Base-by-base conservation (phyloP, 2,888 invertebrate species). In the Drosophila paracracens region DNA sequence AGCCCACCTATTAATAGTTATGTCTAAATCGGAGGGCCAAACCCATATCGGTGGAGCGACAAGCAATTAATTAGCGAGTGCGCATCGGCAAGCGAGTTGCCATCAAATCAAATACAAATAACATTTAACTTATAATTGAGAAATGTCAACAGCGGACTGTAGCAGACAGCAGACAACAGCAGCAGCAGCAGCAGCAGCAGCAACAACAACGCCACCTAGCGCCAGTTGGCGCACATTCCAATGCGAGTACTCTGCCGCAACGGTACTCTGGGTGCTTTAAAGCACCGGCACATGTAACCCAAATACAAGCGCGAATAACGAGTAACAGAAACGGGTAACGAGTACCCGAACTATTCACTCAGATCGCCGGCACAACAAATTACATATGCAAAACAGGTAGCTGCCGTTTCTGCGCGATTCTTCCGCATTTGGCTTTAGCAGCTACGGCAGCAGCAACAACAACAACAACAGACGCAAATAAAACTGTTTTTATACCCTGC, bases 321-420 rank as follows among this genome's bases (percentile, higher is more conserved):
- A 61, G 46, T 52, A 46, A 13, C n/a, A 36, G 10, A 56, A 56
- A 2, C 43, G 11, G 21, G 43, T 43, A 43, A 31, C 61, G 25
- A 48, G 27, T 50, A 65, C 38, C 48, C 18, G 36, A 48, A 27
- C 38, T 36, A 52, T 65, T 57, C 56, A 31, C 52, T 63, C 57
- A 40, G 27, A 38, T 38, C 21, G 51, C 18, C 33, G 40, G 59
- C 27, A 58, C 67, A 57, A 38, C 59, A 74, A 84, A 82, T 84
- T 82, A 29, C 35, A 66, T 54, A 85, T 85, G 80, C 84, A 82
- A 85, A 85, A 51, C 88, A 80, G 68, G 86, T 77, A 88, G 57
- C 64, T 68, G 59, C 48, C n/a, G 40, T 33, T n/a, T 56, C 29
- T 4, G 40, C 21, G 43, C 21, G 11, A 51, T 50, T 76, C 84